phyloP scores from a whole-genome alignment of 2,113 vertebrate genomes.

The Progne subis region DNA sequence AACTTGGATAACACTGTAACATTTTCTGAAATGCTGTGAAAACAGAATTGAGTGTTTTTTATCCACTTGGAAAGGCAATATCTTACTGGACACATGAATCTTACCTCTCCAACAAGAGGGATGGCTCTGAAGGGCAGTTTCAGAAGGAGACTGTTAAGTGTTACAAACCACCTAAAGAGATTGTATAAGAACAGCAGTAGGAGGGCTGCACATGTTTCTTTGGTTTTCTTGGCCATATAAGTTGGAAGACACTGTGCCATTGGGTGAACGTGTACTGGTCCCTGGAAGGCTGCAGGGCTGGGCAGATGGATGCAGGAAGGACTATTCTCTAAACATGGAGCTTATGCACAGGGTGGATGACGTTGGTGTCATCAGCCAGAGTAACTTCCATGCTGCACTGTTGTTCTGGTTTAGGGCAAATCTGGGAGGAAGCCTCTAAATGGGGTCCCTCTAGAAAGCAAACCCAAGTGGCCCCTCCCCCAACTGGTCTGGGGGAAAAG shows the following conservation, averaged over 20 bases:
- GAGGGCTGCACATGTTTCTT: not conserved
- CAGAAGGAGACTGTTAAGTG: not conserved
- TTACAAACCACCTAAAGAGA: not conserved
- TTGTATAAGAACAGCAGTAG: not conserved
- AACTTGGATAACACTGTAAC: not conserved
- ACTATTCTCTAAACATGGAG: not conserved
- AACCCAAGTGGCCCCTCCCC: no score
- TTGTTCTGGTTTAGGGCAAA: no score
- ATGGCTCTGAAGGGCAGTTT: not conserved
- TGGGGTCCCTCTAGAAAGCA: no score
- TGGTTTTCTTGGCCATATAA: not conserved
- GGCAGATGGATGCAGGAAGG: not conserved
- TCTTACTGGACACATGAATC: not conserved
- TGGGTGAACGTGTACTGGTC: not conserved
- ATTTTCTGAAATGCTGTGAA: not conserved
- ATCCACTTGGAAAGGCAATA: not conserved
- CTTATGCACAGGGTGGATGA: rapidly evolving
- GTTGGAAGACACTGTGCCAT: not conserved
- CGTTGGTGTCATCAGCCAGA: rapidly evolving
- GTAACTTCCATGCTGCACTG: not conserved
- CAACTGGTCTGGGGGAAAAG: no score
- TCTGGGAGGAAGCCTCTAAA: no score
- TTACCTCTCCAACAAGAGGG: not conserved
- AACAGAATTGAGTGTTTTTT: not conserved
- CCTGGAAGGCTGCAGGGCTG: not conserved